These are phyloP conservation scores for Eilema depressum DNA, from an alignment of 2,888 invertebrate genomes.

Conservation along the genomic window DNA sequence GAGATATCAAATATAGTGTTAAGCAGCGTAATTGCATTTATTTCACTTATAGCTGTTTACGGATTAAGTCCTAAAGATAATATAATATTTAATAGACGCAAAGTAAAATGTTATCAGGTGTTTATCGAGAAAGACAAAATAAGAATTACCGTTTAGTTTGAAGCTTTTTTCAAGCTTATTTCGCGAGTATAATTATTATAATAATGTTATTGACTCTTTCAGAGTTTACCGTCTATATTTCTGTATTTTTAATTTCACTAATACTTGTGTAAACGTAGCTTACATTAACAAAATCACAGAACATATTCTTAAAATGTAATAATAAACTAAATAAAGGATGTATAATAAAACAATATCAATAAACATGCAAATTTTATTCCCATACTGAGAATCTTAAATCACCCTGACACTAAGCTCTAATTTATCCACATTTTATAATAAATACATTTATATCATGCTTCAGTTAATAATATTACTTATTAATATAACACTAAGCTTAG, in stretches of 20 bases:
- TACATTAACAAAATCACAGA: too few species aligned
- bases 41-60: too few species aligned
- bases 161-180: too few species aligned
- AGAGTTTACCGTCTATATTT: neutral
- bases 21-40: too few species aligned
- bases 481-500: slow-evolving; percentile 26
- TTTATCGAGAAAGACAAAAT: too few species aligned
- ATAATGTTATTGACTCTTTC: neutral
- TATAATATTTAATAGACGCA: too few species aligned
- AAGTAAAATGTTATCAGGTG: too few species aligned
- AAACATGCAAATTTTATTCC: slow-evolving; percentile 55
- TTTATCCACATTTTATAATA: slow-evolving; percentile 47
- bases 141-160: too few species aligned
- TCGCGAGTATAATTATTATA: neutral
- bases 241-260: too few species aligned
- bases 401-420: slow-evolving; percentile 37
- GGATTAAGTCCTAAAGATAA: too few species aligned
- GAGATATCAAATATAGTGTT: neutral
- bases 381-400: slow-evolving; percentile 47
- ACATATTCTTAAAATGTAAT: neutral
- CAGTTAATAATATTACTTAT: slow-evolving; percentile 30
- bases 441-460: slow-evolving; percentile 48
- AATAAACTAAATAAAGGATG: neutral
- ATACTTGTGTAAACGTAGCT: neutral
- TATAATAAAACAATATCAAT: slow-evolving; percentile 30